Percentiles rank a stretch among this genome's conserved stretches.
These are phyloP conservation scores for Onychomys leucogaster DNA, from an alignment of 2,797 vertebrate species.

Conservation along the genomic window DNA sequence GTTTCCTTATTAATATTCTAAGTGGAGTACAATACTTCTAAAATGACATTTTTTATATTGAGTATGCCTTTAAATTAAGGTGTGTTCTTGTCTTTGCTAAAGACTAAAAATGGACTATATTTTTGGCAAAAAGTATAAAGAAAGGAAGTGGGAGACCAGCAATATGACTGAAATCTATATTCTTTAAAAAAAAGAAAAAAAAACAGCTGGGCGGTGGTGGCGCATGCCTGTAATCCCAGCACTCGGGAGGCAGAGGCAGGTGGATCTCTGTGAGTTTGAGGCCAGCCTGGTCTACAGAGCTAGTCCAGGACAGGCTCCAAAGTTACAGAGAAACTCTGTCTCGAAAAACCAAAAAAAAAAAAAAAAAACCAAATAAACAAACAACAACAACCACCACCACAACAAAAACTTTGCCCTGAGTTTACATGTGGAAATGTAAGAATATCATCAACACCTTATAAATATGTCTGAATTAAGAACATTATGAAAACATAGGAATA, in stretches of 20 bases:
- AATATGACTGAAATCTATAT: constrained; percentile 35
- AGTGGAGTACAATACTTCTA: constrained; percentile 35
- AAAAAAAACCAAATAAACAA: too few species aligned
- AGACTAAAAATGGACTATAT: constrained; percentile 32
- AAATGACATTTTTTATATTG: constrained; percentile 25
- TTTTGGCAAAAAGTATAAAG: constrained; percentile 5
- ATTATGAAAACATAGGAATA: constrained; percentile 23
- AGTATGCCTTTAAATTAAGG: constrained; percentile 30
- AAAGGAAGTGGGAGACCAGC: neutral
- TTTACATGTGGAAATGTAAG: constrained; percentile 54
- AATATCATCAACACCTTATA: constrained; percentile 44
- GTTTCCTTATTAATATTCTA: constrained; percentile 34
- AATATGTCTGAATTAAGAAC: constrained; percentile 48
- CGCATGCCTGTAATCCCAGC: too few species aligned
- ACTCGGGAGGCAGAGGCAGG: too few species aligned
- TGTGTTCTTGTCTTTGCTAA: constrained; percentile 52
- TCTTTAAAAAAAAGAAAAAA: constrained; percentile 14
- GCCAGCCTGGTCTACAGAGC: too few species aligned
- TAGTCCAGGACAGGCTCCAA: too few species aligned
- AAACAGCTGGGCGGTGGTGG: too few species aligned
- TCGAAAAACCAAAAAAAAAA: too few species aligned
- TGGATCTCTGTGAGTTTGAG: too few species aligned
- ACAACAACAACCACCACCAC: too few species aligned
- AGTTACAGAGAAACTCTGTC: too few species aligned
- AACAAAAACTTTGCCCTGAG: constrained; percentile 57